Evolutionary conservation across 2,797 vertebrate genomes (phyloP), one percentile per base, ranked within the genome.

Genomic region (Gadopsis bispinosus): DNA sequence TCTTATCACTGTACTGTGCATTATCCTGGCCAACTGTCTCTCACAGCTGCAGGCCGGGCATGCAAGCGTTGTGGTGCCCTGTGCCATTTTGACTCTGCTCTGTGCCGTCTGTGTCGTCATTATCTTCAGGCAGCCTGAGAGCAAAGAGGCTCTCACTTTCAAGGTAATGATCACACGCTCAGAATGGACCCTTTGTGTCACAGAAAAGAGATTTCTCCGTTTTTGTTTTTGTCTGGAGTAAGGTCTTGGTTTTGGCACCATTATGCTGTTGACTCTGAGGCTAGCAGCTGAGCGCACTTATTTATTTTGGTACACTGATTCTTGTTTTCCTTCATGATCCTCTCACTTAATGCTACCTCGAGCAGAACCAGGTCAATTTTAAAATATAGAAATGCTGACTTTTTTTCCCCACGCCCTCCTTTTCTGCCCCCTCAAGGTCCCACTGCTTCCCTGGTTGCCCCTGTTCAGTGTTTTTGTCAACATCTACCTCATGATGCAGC

Each of bases 401-500:
- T 41, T 53, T 35, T 55, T 54, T 14, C 3, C 10, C 5, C 13
- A 33, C 19, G n/a, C 43, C 26, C 2, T 53, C 20, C 17, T 11
- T 59, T 19, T 81, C 13, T 69, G 2, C 67, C 29, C 8, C 72
- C 53, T 80, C 26, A 76, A 99, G 98, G 98, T 99, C 35, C 98
- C 98, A 55, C 94, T 95, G 74, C 94, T 99, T 41, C 98, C 98
- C 0, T 83, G 97, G 77, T 90, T 99, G 73, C 98, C 98, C 0
- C 81, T 99, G 39, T 88, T 97, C 91, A 99, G 98, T 84, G 96
- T 98, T 72, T 98, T 99, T 0, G 85, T 99, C 81, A 99, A 99
- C 85, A 84, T 99, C 92, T 97, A 99, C 93, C 97, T 99, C 90
- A 99, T 99, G 98, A 97, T 99, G 93, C 97, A 98, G 93, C 94